These are phyloP conservation scores for Pharmacophagus antenor DNA, from an alignment of 2,888 invertebrate genomes.

Conservation along the genomic window DNA sequence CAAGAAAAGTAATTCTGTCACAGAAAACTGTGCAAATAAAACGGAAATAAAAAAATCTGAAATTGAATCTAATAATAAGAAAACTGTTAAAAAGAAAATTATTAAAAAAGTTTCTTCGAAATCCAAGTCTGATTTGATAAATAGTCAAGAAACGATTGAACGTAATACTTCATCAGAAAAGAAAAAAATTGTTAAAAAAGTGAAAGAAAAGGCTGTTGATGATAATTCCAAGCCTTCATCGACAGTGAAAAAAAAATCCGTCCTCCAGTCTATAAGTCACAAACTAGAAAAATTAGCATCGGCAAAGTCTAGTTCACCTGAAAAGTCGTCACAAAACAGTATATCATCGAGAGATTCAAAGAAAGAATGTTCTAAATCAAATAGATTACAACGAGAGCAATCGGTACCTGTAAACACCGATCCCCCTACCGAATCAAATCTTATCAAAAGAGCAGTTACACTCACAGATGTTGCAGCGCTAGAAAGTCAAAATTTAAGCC, in stretches of 20 bases:
- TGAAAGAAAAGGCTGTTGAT: constrained; percentile 61
- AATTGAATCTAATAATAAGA: constrained; percentile 57
- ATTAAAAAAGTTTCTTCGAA: constrained; percentile 72
- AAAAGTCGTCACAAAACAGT: constrained; percentile 65
- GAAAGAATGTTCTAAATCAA: constrained; percentile 68
- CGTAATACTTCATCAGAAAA: constrained; percentile 57
- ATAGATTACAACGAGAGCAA: constrained; percentile 83
- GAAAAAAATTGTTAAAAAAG: constrained; percentile 69
- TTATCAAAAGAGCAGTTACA: constrained; percentile 87
- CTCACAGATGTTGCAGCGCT: constrained; percentile 83
- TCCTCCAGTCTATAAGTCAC: constrained; percentile 89
- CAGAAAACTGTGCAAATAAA: constrained; percentile 53
- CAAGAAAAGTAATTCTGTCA: constrained; percentile 43
- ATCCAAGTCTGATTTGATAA: constrained; percentile 65
- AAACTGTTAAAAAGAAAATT: constrained; percentile 71
- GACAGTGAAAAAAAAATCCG: constrained; percentile 82
- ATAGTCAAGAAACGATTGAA: constrained; percentile 51
- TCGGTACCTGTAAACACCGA: constrained; percentile 81
- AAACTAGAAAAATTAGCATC: constrained; percentile 86
- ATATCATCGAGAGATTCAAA: constrained; percentile 45
- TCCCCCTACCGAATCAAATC: constrained; percentile 82
- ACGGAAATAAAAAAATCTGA: constrained; percentile 52
- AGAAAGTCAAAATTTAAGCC: constrained; percentile 57
- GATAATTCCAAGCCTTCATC: constrained; percentile 52
- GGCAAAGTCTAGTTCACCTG: constrained; percentile 71